phyloP scores from a whole-genome alignment of 2,797 vertebrate species.

The Tadarida brasiliensis region DNA sequence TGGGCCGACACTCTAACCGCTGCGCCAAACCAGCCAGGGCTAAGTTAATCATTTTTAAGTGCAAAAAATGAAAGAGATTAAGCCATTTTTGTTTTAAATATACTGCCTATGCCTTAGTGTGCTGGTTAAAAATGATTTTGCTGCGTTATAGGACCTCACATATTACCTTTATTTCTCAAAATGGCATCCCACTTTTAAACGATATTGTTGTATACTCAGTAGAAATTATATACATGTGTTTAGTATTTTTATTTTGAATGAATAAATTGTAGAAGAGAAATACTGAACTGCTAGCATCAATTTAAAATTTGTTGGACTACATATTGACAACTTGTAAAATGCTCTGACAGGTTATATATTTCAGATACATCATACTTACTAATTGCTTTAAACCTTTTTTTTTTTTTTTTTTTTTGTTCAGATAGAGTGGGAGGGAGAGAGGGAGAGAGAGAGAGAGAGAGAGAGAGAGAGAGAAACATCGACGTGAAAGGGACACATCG shows the following conservation, averaged over 20 bases:
- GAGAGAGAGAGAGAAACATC: too few species aligned
- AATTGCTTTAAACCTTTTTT: slow-evolving; percentile 23
- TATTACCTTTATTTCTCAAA: neutral
- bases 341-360: neutral
- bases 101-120: neutral
- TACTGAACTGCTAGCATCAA: neutral
- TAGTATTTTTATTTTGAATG: slow-evolving; percentile 33
- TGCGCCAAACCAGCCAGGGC: too few species aligned
- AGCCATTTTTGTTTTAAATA: slow-evolving; percentile 20
- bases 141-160: neutral
- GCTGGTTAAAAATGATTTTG: neutral
- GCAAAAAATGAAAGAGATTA: slow-evolving; percentile 26
- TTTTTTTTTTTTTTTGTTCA: too few species aligned
- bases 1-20: too few species aligned
- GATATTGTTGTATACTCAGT: neutral
- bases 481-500: too few species aligned
- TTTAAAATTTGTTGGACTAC: neutral
- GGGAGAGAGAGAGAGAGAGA: too few species aligned
- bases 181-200: neutral
- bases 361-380: neutral
- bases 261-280: neutral
- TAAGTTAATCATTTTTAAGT: slow-evolving; percentile 33
- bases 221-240: neutral
- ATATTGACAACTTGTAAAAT: neutral
- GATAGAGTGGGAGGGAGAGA: too few species aligned